These are phyloP conservation scores for Amphibalanus amphitrite DNA, from an alignment of 1,140 invertebrate species.

Conservation along the genomic window DNA sequence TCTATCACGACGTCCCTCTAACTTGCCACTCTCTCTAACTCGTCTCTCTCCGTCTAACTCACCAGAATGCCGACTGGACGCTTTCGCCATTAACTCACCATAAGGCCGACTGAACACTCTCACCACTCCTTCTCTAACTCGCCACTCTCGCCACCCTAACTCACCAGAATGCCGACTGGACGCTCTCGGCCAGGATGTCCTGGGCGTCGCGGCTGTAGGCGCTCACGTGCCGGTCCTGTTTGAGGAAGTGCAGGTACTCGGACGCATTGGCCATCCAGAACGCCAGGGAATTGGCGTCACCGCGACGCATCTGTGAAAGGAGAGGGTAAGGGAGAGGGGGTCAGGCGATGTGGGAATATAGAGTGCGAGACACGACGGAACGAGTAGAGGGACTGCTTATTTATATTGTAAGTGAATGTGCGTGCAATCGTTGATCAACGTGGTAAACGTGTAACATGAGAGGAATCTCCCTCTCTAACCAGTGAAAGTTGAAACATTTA, in stretches of 20 bases:
- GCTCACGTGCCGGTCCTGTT: slow-evolving; percentile 81
- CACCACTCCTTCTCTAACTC: too few species aligned
- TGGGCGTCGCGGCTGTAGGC: slow-evolving; percentile 81
- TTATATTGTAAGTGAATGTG: background rate
- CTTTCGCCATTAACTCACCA: too few species aligned
- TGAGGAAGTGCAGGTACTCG: slow-evolving; percentile 69
- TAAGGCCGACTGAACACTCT: too few species aligned
- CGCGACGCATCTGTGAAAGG: background rate
- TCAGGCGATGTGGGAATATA: too few species aligned
- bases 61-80: too few species aligned
- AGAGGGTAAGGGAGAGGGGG: background rate
- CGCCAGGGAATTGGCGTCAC: too few species aligned
- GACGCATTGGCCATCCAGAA: too few species aligned
- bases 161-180: slow-evolving; percentile 69
- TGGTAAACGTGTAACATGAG: background rate
- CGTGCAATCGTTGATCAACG: background rate
- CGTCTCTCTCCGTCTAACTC: too few species aligned
- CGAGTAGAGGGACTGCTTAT: too few species aligned
- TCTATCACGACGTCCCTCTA: background rate
- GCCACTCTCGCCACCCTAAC: background rate
- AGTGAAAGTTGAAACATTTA: too few species aligned
- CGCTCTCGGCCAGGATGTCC: slow-evolving; percentile 76
- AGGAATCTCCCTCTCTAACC: background rate
- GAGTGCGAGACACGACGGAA: too few species aligned
- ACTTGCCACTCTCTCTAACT: too few species aligned